Base-by-base conservation (phyloP, 2,888 invertebrate genomes). In the Xestoiulus laeticollis region DNA sequence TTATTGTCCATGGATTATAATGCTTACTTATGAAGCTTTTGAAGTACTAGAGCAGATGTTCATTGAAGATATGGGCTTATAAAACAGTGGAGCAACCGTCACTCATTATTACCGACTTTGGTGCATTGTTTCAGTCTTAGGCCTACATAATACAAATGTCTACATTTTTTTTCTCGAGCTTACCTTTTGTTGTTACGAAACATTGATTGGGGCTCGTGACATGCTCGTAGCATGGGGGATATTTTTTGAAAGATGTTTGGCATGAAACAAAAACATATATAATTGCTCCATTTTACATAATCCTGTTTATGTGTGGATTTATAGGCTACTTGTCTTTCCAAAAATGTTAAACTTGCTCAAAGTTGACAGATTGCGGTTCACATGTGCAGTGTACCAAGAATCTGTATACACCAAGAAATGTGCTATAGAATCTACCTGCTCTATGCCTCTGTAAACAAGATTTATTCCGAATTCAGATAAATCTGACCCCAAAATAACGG, bases 51-150 rank as follows among this genome's bases (percentile, higher is more conserved):
- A 59, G 59, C 59, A 59, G 59, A 59, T 59, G 59, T 59, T 59
- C 59, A 59, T n/a, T 59, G 59, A 59, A 59, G 59, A 59, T 59
- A 59, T 59, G 59, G 59, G 59, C 59, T 59, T 59, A 59, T 59
- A 59, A 59, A 59, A 59, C 59, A 59, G n/a, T 59, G 59, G 59
- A 59, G 59, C n/a, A 59, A 16, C 59, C 59, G 59, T 59, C 59
- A 59, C n/a, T 59, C 59, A 59, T 59, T 59, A 59, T 59, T 59
- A 59, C 59, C 59, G n/a, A 19, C 59, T 59, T 59, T 59, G 59
- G 59, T 59, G 59, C 59, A 59, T 59, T 59, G 59, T 59, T 59
- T 59, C 59, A 59, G n/a, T 59, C 19, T 59, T 59, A 59, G n/a
- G n/a, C n/a, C 59, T 59, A n/a, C n/a, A n/a, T n/a, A 59, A 59